Base-by-base conservation (phyloP, 2,113 vertebrate genomes). In the Oncorhynchus nerka region DNA sequence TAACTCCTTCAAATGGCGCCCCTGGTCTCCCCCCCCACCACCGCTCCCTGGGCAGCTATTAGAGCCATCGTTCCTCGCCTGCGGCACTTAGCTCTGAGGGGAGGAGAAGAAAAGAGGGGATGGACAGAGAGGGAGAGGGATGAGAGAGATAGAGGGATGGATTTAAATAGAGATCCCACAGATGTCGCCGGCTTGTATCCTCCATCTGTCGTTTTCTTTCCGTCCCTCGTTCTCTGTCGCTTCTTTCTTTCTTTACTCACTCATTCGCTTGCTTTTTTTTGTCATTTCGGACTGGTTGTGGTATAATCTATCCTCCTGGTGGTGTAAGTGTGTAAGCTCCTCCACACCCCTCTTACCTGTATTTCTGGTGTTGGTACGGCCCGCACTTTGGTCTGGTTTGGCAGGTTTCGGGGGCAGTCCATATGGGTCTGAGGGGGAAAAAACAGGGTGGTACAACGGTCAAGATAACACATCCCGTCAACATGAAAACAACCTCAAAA, bases 401-500 rank as follows among this genome's bases (percentile, higher is more conserved):
- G 91, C 89, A 81, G 87, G 74, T 77, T 94, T 94, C 5, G 91
- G 91, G 48, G 92, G 91, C 28, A 94, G 86, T 80, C 93, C 93
- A 57, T 94, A 94, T 74, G 82, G 93, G 71, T 86, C 93, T 94
- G 80, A 24, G 55, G 72, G 5, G 72, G 5, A 51, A 45, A 12
- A 55, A 19, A 19, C 8, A 75, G 57, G 48, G 62, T 16, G 19
- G 5, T n/a, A n/a, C 16, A 9, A 75, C 5, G 5, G 45, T 55
- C 70, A 49, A 57, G 70, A n/a, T 45, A 11, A 8, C 34, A 7
- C 28, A 67, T 65, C 62, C 12, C 28, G 12, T 26, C 22, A 26
- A 26, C 51, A 19, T 19, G 22, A 26, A 22, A 26, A 65, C n/a
- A 68, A 68, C 26, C 30, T 55, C 15, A 19, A 19, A 15, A 19